Evolutionary conservation across 2,888 invertebrate genomes (phyloP), one percentile per base, ranked within the genome.

Genomic region (Catocala fraxini): DNA sequence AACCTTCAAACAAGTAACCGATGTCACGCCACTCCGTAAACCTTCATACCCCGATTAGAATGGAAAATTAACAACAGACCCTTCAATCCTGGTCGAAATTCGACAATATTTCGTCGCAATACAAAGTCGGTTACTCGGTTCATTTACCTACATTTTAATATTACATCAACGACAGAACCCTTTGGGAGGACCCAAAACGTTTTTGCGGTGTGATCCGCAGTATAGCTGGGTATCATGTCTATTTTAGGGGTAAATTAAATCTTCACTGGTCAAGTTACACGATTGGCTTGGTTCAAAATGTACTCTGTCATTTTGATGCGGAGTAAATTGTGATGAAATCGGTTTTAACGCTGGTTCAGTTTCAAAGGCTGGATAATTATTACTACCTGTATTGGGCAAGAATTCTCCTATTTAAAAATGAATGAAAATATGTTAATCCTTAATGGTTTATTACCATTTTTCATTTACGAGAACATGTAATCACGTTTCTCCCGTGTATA

Each of bases 71-170:
- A 53, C 48, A 63, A 35, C 13, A n/a, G 25, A 53, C 55, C 55
- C 55, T 7, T 6, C 35, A 11, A 61, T 46, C 42, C 57, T 60
- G 48, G 47, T 51, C 51, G 47, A 51, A 56, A 61, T 25, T 55
- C 34, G 52, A 35, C 54, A 12, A 51, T 54, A 60, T 48, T 63
- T 33, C 34, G 10, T 41, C 53, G 54, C 47, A 43, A 13, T 43
- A 35, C 45, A 41, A 51, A 42, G 52, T 68, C 51, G 59, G 35
- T 51, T 62, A 43, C 58, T 56, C 55, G 51, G 51, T 69, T 74
- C 70, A 77, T 77, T 77, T 68, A 74, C 67, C 62, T 67, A 67
- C 67, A 75, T 77, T 77, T 77, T 78, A 78, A 79, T 78, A 73
- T 74, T 66, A 71, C 67, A 70, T 71, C 69, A 66, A 59, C 68